Evolutionary conservation across 64 coral and sea anemone genomes (phyloP).

Genomic region (Porites lutea): DNA sequence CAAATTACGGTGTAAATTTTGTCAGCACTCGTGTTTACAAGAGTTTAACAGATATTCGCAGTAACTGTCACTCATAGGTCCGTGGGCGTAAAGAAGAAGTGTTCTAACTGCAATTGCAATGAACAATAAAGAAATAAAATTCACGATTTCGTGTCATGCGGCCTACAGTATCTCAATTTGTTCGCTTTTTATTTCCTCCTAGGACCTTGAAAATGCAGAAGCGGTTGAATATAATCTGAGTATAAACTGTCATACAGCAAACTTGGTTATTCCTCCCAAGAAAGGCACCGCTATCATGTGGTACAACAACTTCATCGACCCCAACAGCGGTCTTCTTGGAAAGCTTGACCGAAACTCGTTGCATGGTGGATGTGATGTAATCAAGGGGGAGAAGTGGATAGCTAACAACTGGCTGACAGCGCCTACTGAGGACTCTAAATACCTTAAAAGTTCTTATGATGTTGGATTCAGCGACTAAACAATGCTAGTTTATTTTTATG

Average conservation of each 20-base stretch:
- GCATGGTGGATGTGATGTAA: constrained; percentile 67
- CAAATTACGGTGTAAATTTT: too few relatives aligned
- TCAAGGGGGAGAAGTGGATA: constrained; percentile 85
- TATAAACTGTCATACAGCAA: constrained; percentile 67
- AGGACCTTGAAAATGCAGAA: constrained; percentile 23
- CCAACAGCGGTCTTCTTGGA: constrained; percentile 67
- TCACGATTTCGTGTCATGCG: neutral
- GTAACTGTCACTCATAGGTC: too few relatives aligned
- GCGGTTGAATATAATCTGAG: constrained; percentile 64
- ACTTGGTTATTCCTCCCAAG: constrained; percentile 67
- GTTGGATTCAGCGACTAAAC: constrained; percentile 17
- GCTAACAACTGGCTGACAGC: constrained; percentile 80
- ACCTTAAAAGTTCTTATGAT: constrained; percentile 77
- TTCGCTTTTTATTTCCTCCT: neutral
- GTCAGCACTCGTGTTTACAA: too few relatives aligned
- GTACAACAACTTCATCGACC: constrained; percentile 77
- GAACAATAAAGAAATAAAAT: too few relatives aligned
- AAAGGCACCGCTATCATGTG: constrained; percentile 83
- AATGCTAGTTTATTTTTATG: neutral
- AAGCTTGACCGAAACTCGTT: constrained; percentile 63
- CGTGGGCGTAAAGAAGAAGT: too few relatives aligned
- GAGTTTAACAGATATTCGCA: too few relatives aligned
- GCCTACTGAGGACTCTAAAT: constrained; percentile 44
- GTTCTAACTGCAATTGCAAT: too few relatives aligned
- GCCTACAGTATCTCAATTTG: neutral